Conservation (phyloP, 2,113 vertebrate species). For the Hirundichthys speculiger region DNA sequence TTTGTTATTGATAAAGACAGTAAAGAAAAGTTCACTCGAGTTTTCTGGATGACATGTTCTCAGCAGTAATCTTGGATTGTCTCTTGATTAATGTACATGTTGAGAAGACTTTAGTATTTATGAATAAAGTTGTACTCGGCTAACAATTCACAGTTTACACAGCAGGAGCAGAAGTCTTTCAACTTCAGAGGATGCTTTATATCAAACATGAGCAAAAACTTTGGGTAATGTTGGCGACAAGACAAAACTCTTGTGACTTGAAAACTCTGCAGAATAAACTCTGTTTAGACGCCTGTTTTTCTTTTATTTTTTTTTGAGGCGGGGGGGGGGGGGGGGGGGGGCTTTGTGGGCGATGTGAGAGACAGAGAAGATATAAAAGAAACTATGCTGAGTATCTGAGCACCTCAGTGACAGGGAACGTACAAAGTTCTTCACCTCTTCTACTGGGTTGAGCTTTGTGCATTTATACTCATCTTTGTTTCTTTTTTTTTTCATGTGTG, state of each 20-base stretch:
- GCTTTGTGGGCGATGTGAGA: constrained; percentile 27
- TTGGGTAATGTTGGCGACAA: constrained; percentile 1
- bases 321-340: constrained; percentile 4
- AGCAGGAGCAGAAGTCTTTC: constrained; percentile 17
- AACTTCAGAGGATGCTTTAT: constrained; percentile 19
- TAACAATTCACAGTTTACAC: constrained; percentile 13
- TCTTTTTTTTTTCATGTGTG: constrained; percentile 5
- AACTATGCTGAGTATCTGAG: not conserved
- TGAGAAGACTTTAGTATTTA: constrained; percentile 28
- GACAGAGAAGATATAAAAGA: constrained; percentile 5
- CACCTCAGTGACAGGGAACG: constrained; percentile 15
- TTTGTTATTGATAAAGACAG: too few species aligned
- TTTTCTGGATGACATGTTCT: too few species aligned
- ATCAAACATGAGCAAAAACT: constrained; percentile 26
- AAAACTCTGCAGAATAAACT: constrained; percentile 7
- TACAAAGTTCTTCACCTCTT: not conserved
- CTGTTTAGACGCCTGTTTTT: constrained; percentile 1
- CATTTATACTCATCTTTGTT: not conserved
- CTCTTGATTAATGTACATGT: not conserved
- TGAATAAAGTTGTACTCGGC: constrained; percentile 21
- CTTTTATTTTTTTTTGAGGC: too few species aligned
- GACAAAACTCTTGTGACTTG: constrained; percentile 26
- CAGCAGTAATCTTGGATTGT: too few species aligned
- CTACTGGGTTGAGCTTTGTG: not conserved
- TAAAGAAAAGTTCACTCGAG: too few species aligned